phyloP scores from a whole-genome alignment of 2,888 invertebrate species.

The Lymantria dispar region DNA sequence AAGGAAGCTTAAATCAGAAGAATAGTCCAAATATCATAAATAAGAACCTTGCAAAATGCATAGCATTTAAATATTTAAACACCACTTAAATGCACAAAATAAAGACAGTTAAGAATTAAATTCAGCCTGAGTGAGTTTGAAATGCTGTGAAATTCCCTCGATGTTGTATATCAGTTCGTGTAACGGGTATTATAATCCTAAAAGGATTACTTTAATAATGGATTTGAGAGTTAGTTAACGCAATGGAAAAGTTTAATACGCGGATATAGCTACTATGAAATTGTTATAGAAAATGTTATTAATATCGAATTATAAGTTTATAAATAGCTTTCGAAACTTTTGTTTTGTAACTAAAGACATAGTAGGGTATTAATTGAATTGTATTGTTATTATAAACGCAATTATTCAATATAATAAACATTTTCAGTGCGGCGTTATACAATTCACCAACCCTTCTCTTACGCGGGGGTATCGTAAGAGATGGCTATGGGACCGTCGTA shows the following conservation, averaged over 20 bases:
- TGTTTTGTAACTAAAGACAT: neutral
- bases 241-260: constrained; percentile 16
- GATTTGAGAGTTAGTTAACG: constrained; percentile 14
- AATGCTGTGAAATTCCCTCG: constrained; percentile 18
- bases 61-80: too few species aligned
- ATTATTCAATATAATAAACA: neutral
- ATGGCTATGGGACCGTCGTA: too few species aligned
- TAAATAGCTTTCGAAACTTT: neutral
- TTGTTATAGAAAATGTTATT: neutral
- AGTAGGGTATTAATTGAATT: neutral
- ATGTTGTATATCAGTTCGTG: constrained; percentile 14
- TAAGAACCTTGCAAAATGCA: too few species aligned
- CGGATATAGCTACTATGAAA: neutral
- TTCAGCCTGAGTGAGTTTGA: constrained; percentile 4
- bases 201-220: constrained; percentile 34
- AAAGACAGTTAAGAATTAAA: constrained; percentile 7
- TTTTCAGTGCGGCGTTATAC: too few species aligned
- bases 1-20: too few species aligned
- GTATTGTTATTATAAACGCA: neutral
- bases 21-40: too few species aligned
- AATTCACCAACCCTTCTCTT: too few species aligned
- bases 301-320: neutral
- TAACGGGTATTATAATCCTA: constrained; percentile 23
- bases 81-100: constrained; percentile 5
- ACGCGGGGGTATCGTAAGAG: too few species aligned